Evolutionary conservation across 2,888 invertebrate genomes (phyloP), one percentile per base, ranked within the genome.

Genomic region (Pilophorus perplexus): DNA sequence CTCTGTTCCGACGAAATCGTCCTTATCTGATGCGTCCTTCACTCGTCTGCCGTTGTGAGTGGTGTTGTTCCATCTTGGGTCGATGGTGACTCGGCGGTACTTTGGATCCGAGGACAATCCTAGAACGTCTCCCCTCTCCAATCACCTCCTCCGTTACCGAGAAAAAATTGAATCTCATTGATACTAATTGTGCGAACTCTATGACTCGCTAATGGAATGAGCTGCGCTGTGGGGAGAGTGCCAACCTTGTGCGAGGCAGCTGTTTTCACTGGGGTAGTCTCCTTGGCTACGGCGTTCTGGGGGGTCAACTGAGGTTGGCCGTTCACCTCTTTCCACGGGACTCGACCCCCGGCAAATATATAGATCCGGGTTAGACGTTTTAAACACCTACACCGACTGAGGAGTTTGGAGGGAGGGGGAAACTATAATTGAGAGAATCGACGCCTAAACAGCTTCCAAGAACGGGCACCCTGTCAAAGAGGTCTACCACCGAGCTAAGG

Each of bases 321-420:
- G 28, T 52, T 52, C 52, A 52, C 52, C 52, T 52, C 52, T 28
- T 52, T 28, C n/a, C 52, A 52, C 52, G 52, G 52, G 28, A 25
- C 28, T 28, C 27, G 28, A 25, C 52, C 52, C 25, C 27, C 27
- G 52, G 52, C 52, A 52, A 52, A 52, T 52, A 52, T 52, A 52
- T 52, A 52, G 52, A 52, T 52, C 52, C 52, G 52, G 52, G 52
- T 52, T 52, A 52, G 52, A 52, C 46, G 46, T 52, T 52, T 52
- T 8, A 52, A 18, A 52, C 52, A 52, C 52, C 52, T 52, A 52
- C 52, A 23, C 46, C 6, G 33, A 33, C 6, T 33, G 33, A 33
- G 16, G 42, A 42, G 14, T 8, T 2, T 3, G 14, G 6, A 20
- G 5, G 1, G 16, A 18, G 14, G 6, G 42, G 42, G 14, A 42